Percentiles rank a stretch among this genome's conserved stretches.
These are phyloP conservation scores for Pteria penguin DNA, from an alignment of 2,888 invertebrate species.

Conservation along the genomic window DNA sequence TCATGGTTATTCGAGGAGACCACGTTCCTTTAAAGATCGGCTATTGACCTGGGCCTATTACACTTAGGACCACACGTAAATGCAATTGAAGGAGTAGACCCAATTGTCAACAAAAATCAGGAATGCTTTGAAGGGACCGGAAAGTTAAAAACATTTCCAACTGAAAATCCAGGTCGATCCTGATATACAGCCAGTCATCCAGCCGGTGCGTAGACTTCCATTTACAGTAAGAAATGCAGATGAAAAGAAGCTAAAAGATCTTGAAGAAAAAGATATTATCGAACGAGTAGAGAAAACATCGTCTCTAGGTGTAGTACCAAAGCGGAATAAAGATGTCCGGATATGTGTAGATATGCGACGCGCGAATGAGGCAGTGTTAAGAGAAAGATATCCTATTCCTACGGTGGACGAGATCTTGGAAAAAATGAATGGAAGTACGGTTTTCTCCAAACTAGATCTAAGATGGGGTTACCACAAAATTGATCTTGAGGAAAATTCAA, in stretches of 20 bases:
- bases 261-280: no score
- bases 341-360: constrained; percentile 51
- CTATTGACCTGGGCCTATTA: no score
- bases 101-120: constrained; percentile 4
- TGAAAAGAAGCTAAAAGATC: constrained; percentile 33
- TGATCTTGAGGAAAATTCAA: constrained; percentile 47
- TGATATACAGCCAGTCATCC: no score
- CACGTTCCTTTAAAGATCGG: no score
- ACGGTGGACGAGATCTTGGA: constrained; percentile 26
- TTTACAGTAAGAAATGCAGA: constrained; percentile 35
- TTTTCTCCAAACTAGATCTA: constrained; percentile 52
- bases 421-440: constrained; percentile 20
- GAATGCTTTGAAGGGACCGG: constrained; percentile 32
- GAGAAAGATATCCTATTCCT: constrained; percentile 31
- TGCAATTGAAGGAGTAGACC: background rate
- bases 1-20: no score
- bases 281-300: constrained; percentile 35
- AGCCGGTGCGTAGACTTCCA: constrained; percentile 31
- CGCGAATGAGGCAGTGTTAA: constrained; percentile 45
- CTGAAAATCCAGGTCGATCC: constrained; percentile 42
- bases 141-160: constrained; percentile 37
- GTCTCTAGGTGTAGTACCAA: constrained; percentile 46
- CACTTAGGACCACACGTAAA: no score
- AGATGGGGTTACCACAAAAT: constrained; percentile 52
- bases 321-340: constrained; percentile 44